A percentile compares a stretch with the other conserved stretches of the same genome.
Conservation (phyloP, 2,888 invertebrate species). For the Saturnia japonica region DNA sequence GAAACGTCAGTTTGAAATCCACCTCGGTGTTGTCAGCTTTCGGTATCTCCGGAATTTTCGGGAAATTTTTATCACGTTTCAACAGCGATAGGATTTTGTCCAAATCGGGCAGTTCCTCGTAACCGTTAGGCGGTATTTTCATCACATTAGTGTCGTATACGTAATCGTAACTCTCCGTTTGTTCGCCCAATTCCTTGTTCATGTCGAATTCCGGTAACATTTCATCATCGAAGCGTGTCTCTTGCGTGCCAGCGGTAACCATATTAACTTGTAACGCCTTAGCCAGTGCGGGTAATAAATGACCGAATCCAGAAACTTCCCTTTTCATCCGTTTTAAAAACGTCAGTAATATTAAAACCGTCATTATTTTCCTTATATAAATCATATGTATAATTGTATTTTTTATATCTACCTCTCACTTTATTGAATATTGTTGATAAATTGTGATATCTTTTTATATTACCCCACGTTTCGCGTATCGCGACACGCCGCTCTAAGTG, state of each 20-base stretch:
- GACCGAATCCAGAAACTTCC: conserved; percentile 56
- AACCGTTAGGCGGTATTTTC: conserved; percentile 72
- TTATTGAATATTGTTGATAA: conserved; percentile 51
- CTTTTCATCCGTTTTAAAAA: conserved; percentile 43
- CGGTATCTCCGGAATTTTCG: conserved; percentile 36
- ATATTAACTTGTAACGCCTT: conserved; percentile 57
- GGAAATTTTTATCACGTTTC: conserved; percentile 50
- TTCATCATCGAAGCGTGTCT: conserved; percentile 61
- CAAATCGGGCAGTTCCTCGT: conserved; percentile 55
- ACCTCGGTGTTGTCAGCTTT: conserved; percentile 39
- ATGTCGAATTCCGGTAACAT: conserved; percentile 71
- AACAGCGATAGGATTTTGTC: conserved; percentile 53
- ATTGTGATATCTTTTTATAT: conserved; percentile 61
- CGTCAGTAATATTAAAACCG: conserved; percentile 37
- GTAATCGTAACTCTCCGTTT: conserved; percentile 56
- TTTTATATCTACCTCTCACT: conserved; percentile 57
- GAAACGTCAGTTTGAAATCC: conserved; percentile 67
- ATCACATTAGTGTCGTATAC: conserved; percentile 69
- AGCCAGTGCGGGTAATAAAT: conserved; percentile 63
- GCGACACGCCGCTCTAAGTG: conserved; percentile 85
- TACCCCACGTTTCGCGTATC: conserved; percentile 88
- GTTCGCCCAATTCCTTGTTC: conserved; percentile 64
- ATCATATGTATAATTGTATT: conserved; percentile 67
- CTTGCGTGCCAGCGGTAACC: conserved; percentile 45
- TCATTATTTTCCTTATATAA: conserved; percentile 37